Evolutionary conservation across 2,888 invertebrate species (phyloP).

Genomic region (Dasysyrphus albostriatus): DNA sequence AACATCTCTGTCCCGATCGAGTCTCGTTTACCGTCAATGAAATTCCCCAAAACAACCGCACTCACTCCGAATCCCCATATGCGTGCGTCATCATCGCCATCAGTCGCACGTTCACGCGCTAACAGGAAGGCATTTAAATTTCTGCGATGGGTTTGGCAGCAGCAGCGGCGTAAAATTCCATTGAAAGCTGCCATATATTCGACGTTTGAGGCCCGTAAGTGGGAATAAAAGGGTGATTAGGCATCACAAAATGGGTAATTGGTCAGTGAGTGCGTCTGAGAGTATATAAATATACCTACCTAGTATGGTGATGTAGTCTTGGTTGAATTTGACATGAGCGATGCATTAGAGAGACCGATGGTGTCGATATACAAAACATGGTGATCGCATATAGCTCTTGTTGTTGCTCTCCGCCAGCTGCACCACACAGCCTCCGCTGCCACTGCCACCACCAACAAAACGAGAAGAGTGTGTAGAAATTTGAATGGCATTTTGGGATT

Average conservation of each 20-base stretch:
- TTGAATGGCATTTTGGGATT: constrained; percentile 76
- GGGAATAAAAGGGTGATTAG: constrained; percentile 76
- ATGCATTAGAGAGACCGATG: constrained; percentile 70
- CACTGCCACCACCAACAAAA: neutral
- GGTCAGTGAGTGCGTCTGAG: constrained; percentile 73
- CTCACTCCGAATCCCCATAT: neutral
- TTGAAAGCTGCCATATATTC: constrained; percentile 49
- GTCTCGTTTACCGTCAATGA: constrained; percentile 53
- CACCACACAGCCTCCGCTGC: neutral
- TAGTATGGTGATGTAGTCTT: constrained; percentile 8
- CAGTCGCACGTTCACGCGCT: constrained; percentile 16
- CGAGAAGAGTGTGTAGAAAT: constrained; percentile 38
- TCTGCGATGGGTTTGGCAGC: constrained; percentile 69
- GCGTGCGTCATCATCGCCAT: neutral
- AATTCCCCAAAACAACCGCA: constrained; percentile 24
- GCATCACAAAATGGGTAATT: constrained; percentile 76
- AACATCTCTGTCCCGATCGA: constrained; percentile 14
- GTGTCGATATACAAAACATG: constrained; percentile 52
- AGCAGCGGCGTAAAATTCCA: constrained; percentile 51
- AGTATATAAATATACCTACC: neutral
- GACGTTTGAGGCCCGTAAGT: constrained; percentile 53
- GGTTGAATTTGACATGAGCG: constrained; percentile 67
- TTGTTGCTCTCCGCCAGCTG: neutral
- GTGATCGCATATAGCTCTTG: constrained; percentile 1
- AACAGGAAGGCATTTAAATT: constrained; percentile 66